Conservation (phyloP, 1,140 invertebrate genomes). For the Papilio xuthus region DNA sequence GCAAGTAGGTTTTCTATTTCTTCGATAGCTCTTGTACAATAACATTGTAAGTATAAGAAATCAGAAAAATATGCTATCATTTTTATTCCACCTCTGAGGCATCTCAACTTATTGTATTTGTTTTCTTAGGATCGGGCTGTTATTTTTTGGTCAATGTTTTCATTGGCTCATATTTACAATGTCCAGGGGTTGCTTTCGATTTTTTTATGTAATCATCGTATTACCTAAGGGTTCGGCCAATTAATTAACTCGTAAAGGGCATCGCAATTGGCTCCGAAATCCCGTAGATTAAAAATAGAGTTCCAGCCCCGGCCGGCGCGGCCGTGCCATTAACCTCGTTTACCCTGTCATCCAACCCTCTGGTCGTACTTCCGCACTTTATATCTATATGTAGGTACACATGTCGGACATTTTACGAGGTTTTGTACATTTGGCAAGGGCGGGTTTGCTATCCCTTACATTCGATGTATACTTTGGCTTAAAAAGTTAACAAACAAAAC, state of each 20-base stretch:
- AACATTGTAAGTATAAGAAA: background rate
- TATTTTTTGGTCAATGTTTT: conserved; percentile 16
- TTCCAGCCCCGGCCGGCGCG: conserved; percentile 24
- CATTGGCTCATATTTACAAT: background rate
- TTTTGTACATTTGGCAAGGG: conserved; percentile 28
- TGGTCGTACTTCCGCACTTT: conserved; percentile 29
- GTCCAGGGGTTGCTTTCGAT: background rate
- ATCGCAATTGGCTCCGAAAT: conserved; percentile 31
- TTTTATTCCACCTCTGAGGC: background rate
- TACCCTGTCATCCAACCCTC: conserved; percentile 41
- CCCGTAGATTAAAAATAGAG: conserved; percentile 41
- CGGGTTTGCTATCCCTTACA: conserved; percentile 1
- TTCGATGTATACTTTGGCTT: background rate
- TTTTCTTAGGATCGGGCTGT: background rate
- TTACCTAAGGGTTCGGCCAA: conserved; percentile 14
- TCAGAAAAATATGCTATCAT: background rate
- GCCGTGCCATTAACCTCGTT: conserved; percentile 43
- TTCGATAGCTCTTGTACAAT: background rate
- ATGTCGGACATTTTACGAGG: conserved; percentile 24
- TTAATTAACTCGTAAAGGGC: conserved; percentile 32
- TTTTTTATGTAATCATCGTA: conserved; percentile 19
- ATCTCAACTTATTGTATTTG: background rate
- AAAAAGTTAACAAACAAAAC: background rate
- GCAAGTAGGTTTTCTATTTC: background rate
- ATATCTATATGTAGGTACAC: conserved; percentile 9